These are phyloP conservation scores for Leptopterna dolabrata DNA, from an alignment of 2,888 invertebrate genomes.

Conservation along the genomic window DNA sequence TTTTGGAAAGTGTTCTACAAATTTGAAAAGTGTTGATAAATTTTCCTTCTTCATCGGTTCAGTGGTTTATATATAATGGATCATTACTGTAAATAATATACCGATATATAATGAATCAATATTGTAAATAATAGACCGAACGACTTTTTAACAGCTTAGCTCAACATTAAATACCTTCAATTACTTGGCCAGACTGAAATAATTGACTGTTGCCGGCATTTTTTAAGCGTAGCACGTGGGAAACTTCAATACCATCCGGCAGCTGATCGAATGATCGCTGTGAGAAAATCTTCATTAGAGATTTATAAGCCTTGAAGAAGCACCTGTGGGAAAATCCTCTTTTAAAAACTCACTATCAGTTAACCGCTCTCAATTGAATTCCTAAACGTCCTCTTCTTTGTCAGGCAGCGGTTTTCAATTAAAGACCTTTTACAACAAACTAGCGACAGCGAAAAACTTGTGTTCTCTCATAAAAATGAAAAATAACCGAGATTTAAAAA, in stretches of 20 bases:
- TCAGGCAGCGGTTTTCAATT: neutral
- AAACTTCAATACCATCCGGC: neutral
- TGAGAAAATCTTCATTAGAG: slow-evolving; percentile 7
- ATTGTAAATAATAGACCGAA: neutral
- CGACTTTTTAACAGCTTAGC: neutral
- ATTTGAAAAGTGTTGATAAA: no score
- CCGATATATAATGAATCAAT: no score
- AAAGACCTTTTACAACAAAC: neutral
- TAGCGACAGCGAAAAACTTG: neutral
- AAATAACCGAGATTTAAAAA: neutral
- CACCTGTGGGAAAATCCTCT: neutral
- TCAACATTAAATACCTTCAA: neutral
- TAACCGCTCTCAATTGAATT: neutral
- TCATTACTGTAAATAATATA: no score
- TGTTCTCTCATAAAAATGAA: neutral
- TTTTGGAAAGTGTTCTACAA: neutral
- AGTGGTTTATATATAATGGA: no score
- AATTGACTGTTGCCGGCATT: neutral
- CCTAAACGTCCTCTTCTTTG: neutral
- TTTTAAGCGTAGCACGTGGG: neutral
- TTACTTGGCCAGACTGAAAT: neutral
- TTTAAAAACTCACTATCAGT: neutral
- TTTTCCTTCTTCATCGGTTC: no score
- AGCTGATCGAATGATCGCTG: neutral
- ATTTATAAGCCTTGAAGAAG: neutral